A percentile compares a stretch with the other conserved stretches of the same genome.
phyloP scores from a whole-genome alignment of 2,888 invertebrate species.

The Ditylenchus weischeri region DNA sequence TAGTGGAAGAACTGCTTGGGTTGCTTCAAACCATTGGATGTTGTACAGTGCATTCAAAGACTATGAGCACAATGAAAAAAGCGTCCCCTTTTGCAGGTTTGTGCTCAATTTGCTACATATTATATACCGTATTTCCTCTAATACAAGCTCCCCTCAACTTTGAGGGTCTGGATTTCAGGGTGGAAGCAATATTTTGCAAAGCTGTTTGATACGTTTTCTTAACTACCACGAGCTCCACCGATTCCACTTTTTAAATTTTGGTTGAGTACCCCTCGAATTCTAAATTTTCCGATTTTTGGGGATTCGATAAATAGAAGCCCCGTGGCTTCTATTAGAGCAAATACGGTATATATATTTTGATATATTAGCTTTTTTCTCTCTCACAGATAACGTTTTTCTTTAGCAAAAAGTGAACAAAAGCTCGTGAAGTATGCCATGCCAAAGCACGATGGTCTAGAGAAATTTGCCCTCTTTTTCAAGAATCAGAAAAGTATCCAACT shows the following conservation, averaged over 20 bases:
- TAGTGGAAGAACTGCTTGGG: slow-evolving; percentile 38
- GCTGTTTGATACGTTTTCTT: no score
- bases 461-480: slow-evolving; percentile 26
- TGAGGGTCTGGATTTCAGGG: no score
- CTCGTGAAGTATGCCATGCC: slow-evolving; percentile 19
- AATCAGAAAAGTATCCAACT: neutral
- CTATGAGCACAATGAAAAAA: slow-evolving; percentile 27
- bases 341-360: no score
- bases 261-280: no score
- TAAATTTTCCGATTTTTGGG: no score
- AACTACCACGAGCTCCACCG: no score
- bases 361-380: neutral
- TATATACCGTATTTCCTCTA: no score
- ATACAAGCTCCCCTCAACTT: no score
- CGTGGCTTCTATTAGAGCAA: no score
- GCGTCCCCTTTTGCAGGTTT: slow-evolving; percentile 32
- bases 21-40: slow-evolving; percentile 40
- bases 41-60: slow-evolving; percentile 27
- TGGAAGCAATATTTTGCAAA: no score
- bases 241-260: no score
- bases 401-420: slow-evolving; percentile 7
- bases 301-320: no score
- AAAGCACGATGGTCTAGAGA: slow-evolving; percentile 18
- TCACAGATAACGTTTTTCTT: neutral
- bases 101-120: neutral